Conservation (phyloP, 2,113 vertebrate species). For the Poicephalus gulielmi region DNA sequence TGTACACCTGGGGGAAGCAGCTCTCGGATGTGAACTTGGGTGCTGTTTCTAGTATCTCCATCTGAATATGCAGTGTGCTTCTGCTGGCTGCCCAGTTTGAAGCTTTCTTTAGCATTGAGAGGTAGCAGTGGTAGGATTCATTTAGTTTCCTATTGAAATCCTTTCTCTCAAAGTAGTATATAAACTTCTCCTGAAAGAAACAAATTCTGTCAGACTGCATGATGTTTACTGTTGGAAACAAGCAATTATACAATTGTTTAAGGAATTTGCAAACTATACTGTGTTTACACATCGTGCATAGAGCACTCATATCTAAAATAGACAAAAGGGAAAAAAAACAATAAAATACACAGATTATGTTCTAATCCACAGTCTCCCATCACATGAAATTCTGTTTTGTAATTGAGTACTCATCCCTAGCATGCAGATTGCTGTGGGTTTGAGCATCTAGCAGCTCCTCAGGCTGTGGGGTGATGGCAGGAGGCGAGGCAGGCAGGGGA, state of each 20-base stretch:
- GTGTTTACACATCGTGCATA: neutral
- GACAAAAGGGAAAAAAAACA: neutral
- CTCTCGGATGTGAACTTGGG: fast-evolving
- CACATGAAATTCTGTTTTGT: neutral
- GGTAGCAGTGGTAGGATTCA: neutral
- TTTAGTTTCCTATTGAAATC: neutral
- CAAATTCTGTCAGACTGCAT: neutral
- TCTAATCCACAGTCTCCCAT: neutral
- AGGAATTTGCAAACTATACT: neutral
- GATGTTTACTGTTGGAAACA: neutral
- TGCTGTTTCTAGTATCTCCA: neutral
- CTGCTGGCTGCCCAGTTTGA: neutral
- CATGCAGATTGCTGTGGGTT: neutral
- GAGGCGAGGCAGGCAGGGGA: neutral
- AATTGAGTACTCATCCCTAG: neutral
- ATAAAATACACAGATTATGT: neutral
- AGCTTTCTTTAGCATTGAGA: neutral
- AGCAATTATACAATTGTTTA: neutral
- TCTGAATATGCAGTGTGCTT: neutral
- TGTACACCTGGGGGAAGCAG: no score
- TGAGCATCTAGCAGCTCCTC: neutral
- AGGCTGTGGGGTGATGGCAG: neutral
- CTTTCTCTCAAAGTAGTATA: neutral
- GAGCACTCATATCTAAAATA: neutral
- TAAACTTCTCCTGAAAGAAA: neutral